phyloP scores from a whole-genome alignment of 2,888 invertebrate genomes.

The Eurytoma adleriae region DNA sequence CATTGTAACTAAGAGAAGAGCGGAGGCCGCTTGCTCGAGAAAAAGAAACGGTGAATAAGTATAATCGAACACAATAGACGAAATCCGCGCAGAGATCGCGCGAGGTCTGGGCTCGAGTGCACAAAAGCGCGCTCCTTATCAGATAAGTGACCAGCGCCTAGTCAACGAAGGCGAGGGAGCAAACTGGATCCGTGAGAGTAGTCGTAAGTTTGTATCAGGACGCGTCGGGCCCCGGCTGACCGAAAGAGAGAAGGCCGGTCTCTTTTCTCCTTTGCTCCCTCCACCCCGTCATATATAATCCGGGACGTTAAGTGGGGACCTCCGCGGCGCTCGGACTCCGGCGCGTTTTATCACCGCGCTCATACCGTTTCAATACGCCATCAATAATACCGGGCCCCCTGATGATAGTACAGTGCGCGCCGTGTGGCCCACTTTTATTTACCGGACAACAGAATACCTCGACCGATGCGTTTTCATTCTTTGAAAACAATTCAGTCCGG shows the following conservation, averaged over 20 bases:
- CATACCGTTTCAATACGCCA: slow-evolving; percentile 75
- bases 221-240: slow-evolving; percentile 37
- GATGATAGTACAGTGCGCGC: slow-evolving; percentile 57
- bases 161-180: slow-evolving; percentile 19
- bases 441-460: background rate
- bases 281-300: slow-evolving; percentile 69
- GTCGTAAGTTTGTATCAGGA: slow-evolving; percentile 22
- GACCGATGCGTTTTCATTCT: no score
- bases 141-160: slow-evolving; percentile 50
- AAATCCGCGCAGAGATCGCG: slow-evolving; percentile 46
- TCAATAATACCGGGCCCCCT: slow-evolving; percentile 72
- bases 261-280: slow-evolving; percentile 17
- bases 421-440: background rate
- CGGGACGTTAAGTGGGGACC: slow-evolving; percentile 74
- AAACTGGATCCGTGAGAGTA: background rate
- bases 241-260: slow-evolving; percentile 38
- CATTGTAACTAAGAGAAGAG: slow-evolving; percentile 45
- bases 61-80: slow-evolving; percentile 49
- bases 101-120: background rate
- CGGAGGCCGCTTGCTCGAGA: background rate
- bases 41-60: slow-evolving; percentile 17
- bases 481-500: no score
- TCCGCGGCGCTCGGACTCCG: slow-evolving; percentile 70
- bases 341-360: slow-evolving; percentile 74
- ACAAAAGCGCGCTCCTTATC: slow-evolving; percentile 38